Evolutionary conservation across 2,888 invertebrate species (phyloP).

Genomic region (Leptopilina syphax): DNA sequence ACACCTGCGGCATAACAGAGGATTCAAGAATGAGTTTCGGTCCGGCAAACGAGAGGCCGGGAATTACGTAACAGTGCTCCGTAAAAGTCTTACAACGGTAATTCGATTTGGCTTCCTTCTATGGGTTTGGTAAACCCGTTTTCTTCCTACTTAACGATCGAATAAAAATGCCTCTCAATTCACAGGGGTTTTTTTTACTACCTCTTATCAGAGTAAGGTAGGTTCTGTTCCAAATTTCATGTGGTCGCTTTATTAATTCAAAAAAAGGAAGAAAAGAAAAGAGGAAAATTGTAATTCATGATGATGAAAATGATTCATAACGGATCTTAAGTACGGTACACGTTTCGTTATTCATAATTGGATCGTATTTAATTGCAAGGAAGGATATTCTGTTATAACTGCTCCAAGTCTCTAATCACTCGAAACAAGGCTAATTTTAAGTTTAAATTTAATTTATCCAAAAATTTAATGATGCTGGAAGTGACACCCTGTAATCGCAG

Average conservation of each 20-base stretch:
- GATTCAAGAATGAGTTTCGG: conserved; percentile 5
- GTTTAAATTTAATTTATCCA: too few species aligned
- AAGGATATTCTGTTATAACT: neutral
- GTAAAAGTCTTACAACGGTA: conserved; percentile 36
- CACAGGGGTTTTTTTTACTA: neutral
- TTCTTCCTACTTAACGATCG: conserved; percentile 1
- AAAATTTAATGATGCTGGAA: too few species aligned
- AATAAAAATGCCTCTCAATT: conserved; percentile 22
- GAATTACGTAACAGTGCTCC: conserved; percentile 20
- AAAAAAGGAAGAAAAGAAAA: too few species aligned
- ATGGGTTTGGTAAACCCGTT: conserved; percentile 26
- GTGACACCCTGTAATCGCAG: too few species aligned
- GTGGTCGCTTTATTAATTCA: neutral
- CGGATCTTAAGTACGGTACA: neutral
- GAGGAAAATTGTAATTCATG: too few species aligned
- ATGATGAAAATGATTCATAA: neutral
- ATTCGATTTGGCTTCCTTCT: conserved; percentile 41
- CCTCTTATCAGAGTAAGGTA: neutral
- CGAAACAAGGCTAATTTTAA: neutral
- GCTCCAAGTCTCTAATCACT: neutral
- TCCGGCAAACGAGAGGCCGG: neutral
- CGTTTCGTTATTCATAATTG: conserved; percentile 1
- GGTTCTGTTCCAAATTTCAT: conserved; percentile 19
- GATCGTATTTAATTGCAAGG: neutral
- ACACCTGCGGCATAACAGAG: conserved; percentile 6